A percentile compares a stretch with the other conserved stretches of the same genome.
Evolutionary conservation across 2,113 vertebrate genomes (phyloP).

Genomic region (Labeo rohita): DNA sequence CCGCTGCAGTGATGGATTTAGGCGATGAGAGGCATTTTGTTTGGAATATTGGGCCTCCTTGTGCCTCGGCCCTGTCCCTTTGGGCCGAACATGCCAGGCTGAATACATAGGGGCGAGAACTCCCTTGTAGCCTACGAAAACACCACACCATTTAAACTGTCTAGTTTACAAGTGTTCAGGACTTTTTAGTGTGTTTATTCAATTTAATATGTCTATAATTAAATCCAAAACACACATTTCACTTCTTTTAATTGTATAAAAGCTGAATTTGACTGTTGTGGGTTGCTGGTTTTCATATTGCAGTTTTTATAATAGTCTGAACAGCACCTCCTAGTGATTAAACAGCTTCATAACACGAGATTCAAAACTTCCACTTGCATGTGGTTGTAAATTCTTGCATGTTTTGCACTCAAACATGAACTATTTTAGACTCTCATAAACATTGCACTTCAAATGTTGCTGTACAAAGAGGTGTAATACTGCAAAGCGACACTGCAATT

Average conservation of each 20-base stretch:
- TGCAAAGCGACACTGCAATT: neutral
- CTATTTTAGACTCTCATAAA: constrained; percentile 9
- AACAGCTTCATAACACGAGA: neutral
- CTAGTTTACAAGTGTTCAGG: neutral
- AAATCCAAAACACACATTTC: neutral
- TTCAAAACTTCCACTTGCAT: neutral
- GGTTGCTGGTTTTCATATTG: neutral
- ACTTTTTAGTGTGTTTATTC: neutral
- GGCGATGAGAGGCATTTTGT: constrained; percentile 49
- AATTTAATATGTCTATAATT: neutral
- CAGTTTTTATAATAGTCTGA: constrained; percentile 26
- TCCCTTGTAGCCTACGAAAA: constrained; percentile 1
- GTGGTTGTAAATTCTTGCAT: neutral
- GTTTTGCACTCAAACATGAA: neutral
- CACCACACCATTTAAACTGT: neutral
- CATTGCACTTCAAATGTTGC: neutral
- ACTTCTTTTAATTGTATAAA: neutral
- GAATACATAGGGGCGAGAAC: constrained; percentile 10
- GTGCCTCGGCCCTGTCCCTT: neutral
- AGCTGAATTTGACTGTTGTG: neutral
- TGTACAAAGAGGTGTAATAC: too few relatives aligned
- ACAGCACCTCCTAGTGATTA: constrained; percentile 55
- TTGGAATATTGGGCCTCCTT: constrained; percentile 28
- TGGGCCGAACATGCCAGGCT: constrained; percentile 22
- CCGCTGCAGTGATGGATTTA: constrained; percentile 33